Evolutionary conservation across 2,113 vertebrate species (phyloP).

Genomic region (Anhinga anhinga): DNA sequence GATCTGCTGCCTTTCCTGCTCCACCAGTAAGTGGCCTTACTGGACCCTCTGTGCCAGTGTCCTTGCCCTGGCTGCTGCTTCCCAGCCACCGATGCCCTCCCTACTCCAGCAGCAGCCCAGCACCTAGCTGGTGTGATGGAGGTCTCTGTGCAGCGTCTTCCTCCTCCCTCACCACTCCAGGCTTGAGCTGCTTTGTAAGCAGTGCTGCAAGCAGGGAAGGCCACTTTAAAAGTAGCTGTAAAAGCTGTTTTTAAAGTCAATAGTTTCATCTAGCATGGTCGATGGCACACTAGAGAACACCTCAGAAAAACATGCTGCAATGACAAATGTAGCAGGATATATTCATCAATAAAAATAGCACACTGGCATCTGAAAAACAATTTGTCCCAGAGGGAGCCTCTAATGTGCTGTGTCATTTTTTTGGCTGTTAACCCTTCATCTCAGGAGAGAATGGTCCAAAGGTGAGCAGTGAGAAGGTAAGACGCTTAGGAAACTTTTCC

Average conservation of each 20-base stretch:
- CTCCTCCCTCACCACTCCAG: background rate
- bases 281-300: background rate
- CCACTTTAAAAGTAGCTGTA: background rate
- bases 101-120: background rate
- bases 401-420: background rate
- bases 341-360: background rate
- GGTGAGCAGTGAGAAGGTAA: background rate
- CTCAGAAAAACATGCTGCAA: background rate
- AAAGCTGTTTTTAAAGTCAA: background rate
- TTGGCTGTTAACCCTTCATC: background rate
- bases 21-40: background rate
- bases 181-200: background rate
- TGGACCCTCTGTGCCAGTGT: background rate
- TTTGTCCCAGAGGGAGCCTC: background rate
- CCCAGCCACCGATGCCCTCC: background rate
- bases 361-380: background rate
- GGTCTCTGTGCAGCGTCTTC: background rate
- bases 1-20: background rate
- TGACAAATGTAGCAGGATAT: rapidly evolving
- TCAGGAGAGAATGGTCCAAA: background rate
- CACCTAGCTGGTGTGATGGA: too few species aligned
- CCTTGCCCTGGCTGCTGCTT: background rate
- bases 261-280: background rate
- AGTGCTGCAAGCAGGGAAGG: background rate
- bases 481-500: background rate